Evolutionary conservation across 2,113 vertebrate genomes (phyloP), one percentile per base, ranked within the genome.

Genomic region (Poicephalus meyeri): DNA sequence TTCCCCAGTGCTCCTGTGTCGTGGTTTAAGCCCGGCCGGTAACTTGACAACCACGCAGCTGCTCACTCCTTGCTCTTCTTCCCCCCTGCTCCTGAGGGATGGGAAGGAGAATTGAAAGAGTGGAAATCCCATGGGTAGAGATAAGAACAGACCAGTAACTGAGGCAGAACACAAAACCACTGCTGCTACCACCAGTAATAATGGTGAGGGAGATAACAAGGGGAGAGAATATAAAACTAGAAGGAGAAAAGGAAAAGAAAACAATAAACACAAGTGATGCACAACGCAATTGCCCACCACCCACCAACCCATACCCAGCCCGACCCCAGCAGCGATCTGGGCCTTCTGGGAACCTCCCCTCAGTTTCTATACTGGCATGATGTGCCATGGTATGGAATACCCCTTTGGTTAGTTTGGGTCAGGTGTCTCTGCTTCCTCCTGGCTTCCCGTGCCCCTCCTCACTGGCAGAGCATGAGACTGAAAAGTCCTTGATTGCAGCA

Each of bases 31-130:
- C 21, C 9, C 56, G 24, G 33, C 21, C 1, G 20, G 33, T 58
- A 58, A 58, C 33, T 58, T 58, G 33, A 24, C 33, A 58, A 16
- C 56, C 56, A 58, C 7, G n/a, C 33, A 35, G 56, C 56, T 0
- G 33, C 56, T 58, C 6, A 3, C 56, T 58, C 2, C 13, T n/a
- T 0, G 0, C 55, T 23, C 13, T 35, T n/a, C 16, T 29, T 53
- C 16, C 21, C 13, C 13, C 33, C 33, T 35, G 56, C 56, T 58
- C 33, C 13, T 0, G 4, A 35, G 56, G 56, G 13, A 24, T 58
- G 56, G 33, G 33, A 21, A 24, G 56, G 56, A 58, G 56, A 58
- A 35, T 10, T 4, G 4, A 35, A 58, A 58, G 2, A 21, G 20
- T 23, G 33, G 23, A 16, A 58, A 10, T 58, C 56, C 33, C 9